A percentile compares a stretch with the other conserved stretches of the same genome.
phyloP scores from a whole-genome alignment of 2,797 vertebrate genomes.

The Xenentodon cancila region DNA sequence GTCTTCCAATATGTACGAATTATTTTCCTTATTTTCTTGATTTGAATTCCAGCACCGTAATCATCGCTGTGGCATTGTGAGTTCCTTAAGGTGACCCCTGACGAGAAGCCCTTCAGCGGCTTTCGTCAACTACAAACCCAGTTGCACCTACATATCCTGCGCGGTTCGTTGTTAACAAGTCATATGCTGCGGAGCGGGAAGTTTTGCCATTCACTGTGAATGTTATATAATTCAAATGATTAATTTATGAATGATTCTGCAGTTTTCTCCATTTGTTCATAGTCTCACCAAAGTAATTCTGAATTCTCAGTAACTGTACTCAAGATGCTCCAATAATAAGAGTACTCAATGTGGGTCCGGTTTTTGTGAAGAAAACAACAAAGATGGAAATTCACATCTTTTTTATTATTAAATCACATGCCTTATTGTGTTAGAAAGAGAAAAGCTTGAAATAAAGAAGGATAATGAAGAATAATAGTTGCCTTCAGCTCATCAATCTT shows the following conservation, averaged over 20 bases:
- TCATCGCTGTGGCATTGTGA: slow-evolving; percentile 26
- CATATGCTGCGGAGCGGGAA: background rate
- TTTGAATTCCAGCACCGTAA: slow-evolving; percentile 47
- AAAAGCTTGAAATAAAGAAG: background rate
- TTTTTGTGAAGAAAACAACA: too few relatives aligned
- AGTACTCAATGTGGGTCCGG: too few relatives aligned
- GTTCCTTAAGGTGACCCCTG: slow-evolving; percentile 51
- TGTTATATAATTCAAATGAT: slow-evolving; percentile 5
- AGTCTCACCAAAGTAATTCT: too few relatives aligned
- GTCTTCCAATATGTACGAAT: slow-evolving; percentile 69
- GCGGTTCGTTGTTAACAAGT: background rate
- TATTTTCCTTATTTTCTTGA: slow-evolving; percentile 6
- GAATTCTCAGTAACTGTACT: too few relatives aligned
- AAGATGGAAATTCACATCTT: too few relatives aligned
- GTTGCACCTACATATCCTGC: background rate
- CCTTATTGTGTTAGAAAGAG: background rate
- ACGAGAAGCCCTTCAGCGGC: slow-evolving; percentile 23
- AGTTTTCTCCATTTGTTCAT: background rate
- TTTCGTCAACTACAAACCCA: slow-evolving; percentile 2
- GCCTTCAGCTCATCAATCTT: slow-evolving; percentile 8
- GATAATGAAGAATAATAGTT: background rate
- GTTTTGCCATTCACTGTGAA: background rate
- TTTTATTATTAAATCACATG: background rate
- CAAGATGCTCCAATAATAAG: too few relatives aligned
- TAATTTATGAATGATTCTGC: background rate